Base-by-base conservation (phyloP, 2,113 vertebrate species). In the Caracal caracal region DNA sequence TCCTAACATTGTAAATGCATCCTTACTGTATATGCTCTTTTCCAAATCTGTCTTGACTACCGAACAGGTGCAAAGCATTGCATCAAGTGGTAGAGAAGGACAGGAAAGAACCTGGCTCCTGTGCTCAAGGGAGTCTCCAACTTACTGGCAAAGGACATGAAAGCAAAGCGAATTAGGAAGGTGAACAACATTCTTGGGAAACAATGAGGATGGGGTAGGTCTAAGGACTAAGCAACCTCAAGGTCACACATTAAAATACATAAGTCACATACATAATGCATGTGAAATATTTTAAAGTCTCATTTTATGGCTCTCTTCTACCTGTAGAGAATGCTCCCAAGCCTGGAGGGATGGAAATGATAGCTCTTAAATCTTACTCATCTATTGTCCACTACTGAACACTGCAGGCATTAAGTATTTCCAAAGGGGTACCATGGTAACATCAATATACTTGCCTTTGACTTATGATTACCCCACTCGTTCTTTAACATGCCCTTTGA, bases 291-390 rank as follows among this genome's bases (percentile, higher is more conserved):
- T 86, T 97, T 93, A 6, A 94, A 92, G 93, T 82, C 17, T 92
- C 73, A 49, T 59, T 92, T 70, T 88, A 93, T 86, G 94, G 51
- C 71, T 88, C 85, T 71, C 37, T 59, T 88, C 15, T 88, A 93
- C 53, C 43, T 95, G 2, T 76, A 70, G 33, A 95, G 61, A 92
- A 71, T 76, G 47, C 15, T 85, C 51, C 61, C 61, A 63, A 68
- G 19, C 51, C 71, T 43, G 28, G 35, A 81, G 10, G 43, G 28
- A 84, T 88, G 35, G 59, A 92, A 95, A 59, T 40, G 13, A 81
- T 84, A 92, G 75, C n/a, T 80, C 51, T 96, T 90, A 96, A 93
- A 92, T 84, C 70, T 73, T 85, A 81, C 10, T 94, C 76, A 82
- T 66, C 88, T 81, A 68, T 40, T 85, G 59, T 90, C 70, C 85